Evolutionary conservation across 2,888 invertebrate species (phyloP).

Genomic region (Archaeoteleia sp.): DNA sequence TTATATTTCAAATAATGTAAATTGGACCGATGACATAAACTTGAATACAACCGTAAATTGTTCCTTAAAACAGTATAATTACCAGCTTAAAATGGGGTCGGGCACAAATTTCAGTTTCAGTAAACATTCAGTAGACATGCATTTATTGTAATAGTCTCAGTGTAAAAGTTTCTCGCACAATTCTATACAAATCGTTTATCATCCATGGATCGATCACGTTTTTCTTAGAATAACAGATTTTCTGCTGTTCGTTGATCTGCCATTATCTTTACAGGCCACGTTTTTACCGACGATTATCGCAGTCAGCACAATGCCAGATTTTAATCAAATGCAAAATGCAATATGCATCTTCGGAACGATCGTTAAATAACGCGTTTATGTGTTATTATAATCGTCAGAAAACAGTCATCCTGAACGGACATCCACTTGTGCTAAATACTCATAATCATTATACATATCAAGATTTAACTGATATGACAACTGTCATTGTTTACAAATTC

Average conservation of each 20-base stretch:
- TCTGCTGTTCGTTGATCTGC: slow-evolving; percentile 21
- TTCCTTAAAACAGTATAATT: no score
- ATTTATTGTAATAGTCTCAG: slow-evolving; percentile 29
- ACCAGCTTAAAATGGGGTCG: slow-evolving; percentile 31
- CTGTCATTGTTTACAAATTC: no score
- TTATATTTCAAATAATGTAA: no score
- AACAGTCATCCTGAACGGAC: no score
- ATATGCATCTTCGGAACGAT: slow-evolving; percentile 25
- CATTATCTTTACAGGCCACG: slow-evolving; percentile 26
- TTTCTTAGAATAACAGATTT: slow-evolving; percentile 32
- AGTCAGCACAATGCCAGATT: slow-evolving; percentile 10
- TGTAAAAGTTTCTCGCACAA: slow-evolving; percentile 39
- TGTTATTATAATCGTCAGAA: slow-evolving; percentile 36
- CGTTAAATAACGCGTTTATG: no score
- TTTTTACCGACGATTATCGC: slow-evolving; percentile 27
- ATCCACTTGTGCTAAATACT: no score
- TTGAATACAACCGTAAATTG: no score
- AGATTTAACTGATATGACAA: no score
- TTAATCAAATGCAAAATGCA: slow-evolving; percentile 9
- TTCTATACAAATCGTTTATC: slow-evolving; percentile 14
- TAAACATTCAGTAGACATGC: slow-evolving; percentile 17
- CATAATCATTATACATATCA: no score
- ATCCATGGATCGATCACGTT: slow-evolving; percentile 20
- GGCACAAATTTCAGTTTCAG: slow-evolving; percentile 33
- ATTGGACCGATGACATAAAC: no score